These are phyloP conservation scores for Tricholaema leucomelas DNA, from an alignment of 2,113 vertebrate species.

Conservation along the genomic window DNA sequence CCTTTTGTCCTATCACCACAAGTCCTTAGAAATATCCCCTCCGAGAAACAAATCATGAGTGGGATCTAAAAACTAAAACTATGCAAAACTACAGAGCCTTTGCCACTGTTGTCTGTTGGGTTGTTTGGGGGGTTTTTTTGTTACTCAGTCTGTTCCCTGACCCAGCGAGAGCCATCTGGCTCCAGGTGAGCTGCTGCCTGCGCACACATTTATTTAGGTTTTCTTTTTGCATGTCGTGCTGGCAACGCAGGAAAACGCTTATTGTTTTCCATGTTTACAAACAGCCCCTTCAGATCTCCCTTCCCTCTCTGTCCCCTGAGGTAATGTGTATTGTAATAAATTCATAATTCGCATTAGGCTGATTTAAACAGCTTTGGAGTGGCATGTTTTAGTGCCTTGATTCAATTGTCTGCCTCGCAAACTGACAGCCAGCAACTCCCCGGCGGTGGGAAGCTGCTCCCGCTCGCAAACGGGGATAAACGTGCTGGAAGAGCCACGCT, in stretches of 20 bases:
- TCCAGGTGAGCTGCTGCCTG: not conserved
- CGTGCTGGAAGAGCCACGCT: not conserved
- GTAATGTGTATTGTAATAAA: slow-evolving; percentile 68
- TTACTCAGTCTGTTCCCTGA: not conserved
- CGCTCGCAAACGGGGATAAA: not conserved
- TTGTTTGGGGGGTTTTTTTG: not conserved
- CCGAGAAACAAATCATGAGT: not conserved
- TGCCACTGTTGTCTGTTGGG: not conserved
- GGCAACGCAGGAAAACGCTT: slow-evolving; percentile 16
- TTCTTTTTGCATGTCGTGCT: not conserved
- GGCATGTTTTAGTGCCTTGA: slow-evolving; percentile 71
- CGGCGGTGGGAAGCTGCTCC: slow-evolving; percentile 31
- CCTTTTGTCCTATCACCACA: no score
- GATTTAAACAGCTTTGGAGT: slow-evolving; percentile 74
- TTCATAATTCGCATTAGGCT: slow-evolving; percentile 64
- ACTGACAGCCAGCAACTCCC: slow-evolving; percentile 59
- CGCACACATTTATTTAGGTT: not conserved
- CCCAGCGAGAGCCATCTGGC: not conserved
- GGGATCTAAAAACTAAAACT: not conserved
- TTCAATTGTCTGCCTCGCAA: slow-evolving; percentile 67
- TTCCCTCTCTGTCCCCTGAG: slow-evolving; percentile 65
- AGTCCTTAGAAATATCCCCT: no score
- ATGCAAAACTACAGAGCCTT: not conserved
- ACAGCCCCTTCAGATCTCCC: slow-evolving; percentile 70
- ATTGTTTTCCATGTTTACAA: slow-evolving; percentile 73